These are phyloP conservation scores for Oryctes rhinoceros DNA, from an alignment of 1,140 invertebrate species.

Conservation along the genomic window DNA sequence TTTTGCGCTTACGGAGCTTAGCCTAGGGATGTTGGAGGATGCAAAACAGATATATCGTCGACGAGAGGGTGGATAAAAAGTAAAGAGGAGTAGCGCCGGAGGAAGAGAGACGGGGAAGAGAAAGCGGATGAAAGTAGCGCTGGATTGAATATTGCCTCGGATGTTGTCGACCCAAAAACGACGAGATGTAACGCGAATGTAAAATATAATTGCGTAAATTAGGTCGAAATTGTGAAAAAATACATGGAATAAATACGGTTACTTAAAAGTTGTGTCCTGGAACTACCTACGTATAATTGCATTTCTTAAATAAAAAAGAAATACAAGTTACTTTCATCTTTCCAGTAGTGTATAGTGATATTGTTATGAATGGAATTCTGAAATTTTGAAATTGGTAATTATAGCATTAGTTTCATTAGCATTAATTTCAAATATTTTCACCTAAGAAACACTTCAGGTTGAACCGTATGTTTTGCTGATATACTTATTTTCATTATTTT, in stretches of 20 bases:
- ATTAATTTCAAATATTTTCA: no score
- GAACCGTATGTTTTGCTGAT: no score
- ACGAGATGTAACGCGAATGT: neutral
- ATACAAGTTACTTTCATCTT: neutral
- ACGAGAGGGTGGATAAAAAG: slow-evolving; percentile 39
- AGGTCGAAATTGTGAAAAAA: neutral
- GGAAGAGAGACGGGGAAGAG: neutral
- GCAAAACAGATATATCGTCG: slow-evolving; percentile 48
- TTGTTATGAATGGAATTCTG: no score
- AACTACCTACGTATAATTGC: neutral
- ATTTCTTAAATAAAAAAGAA: neutral
- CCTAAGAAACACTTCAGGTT: no score
- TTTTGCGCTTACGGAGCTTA: slow-evolving; percentile 48
- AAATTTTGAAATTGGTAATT: no score
- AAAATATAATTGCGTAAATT: slow-evolving; percentile 28
- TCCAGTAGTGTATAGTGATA: neutral
- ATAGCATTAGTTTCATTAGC: no score
- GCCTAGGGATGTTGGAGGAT: slow-evolving; percentile 41
- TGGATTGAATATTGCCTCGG: slow-evolving; percentile 14
- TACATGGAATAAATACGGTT: no score
- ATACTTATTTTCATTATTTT: no score
- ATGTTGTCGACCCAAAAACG: neutral
- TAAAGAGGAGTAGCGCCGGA: neutral
- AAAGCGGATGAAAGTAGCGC: slow-evolving; percentile 19
- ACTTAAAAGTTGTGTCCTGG: no score